Percentiles rank a stretch among this genome's conserved stretches.
phyloP scores from a whole-genome alignment of 2,888 invertebrate genomes.

The Tridacna gigas region DNA sequence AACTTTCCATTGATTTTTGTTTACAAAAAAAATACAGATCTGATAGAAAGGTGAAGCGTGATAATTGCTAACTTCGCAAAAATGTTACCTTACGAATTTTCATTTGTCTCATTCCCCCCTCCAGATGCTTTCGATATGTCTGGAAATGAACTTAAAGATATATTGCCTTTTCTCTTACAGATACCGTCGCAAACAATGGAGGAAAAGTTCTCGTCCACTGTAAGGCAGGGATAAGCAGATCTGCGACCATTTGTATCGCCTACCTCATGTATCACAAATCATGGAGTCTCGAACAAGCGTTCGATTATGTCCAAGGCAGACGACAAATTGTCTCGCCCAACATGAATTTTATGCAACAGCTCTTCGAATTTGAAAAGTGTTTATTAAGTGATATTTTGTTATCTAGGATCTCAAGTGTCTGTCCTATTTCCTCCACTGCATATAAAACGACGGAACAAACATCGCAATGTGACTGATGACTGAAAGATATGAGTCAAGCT shows the following conservation, averaged over 20 bases:
- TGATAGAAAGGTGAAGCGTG: too few relatives aligned
- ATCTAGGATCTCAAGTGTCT: not conserved
- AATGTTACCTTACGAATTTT: too few relatives aligned
- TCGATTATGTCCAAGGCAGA: conserved; percentile 83
- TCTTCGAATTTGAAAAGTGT: conserved; percentile 79
- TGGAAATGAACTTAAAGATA: not conserved
- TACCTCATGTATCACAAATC: conserved; percentile 80
- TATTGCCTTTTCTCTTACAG: conserved; percentile 62
- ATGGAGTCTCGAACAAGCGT: conserved; percentile 83
- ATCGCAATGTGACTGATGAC: not conserved
- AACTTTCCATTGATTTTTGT: too few relatives aligned
- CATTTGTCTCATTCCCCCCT: too few relatives aligned
- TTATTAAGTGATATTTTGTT: conserved; percentile 18
- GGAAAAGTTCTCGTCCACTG: conserved; percentile 82
- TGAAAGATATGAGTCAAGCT: not conserved
- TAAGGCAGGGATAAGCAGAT: conserved; percentile 82
- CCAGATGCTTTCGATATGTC: too few relatives aligned
- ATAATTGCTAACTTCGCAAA: too few relatives aligned
- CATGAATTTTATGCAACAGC: conserved; percentile 85
- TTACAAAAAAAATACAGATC: too few relatives aligned
- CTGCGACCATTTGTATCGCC: conserved; percentile 82
- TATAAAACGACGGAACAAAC: conserved; percentile 5
- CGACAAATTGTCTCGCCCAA: conserved; percentile 85
- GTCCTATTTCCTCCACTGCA: not conserved
- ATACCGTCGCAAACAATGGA: conserved; percentile 68